These are phyloP conservation scores for Sepiola atlantica DNA, from an alignment of 2,888 invertebrate species.

Conservation along the genomic window DNA sequence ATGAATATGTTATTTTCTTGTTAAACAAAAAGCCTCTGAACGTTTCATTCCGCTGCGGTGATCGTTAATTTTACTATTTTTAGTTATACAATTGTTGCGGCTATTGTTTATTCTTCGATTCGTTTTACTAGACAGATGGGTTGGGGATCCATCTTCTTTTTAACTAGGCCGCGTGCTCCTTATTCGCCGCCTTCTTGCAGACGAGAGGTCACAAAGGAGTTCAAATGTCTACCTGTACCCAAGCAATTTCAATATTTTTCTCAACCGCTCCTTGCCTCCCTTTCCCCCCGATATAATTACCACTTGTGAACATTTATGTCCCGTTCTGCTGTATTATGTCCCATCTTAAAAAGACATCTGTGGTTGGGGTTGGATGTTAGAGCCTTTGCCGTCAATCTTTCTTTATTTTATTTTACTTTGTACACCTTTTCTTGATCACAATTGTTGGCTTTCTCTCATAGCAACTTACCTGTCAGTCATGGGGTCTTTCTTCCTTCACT, in stretches of 20 bases:
- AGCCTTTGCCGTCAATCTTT: not conserved
- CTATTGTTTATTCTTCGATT: not conserved
- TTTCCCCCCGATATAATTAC: not conserved
- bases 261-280: not conserved
- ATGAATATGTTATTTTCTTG: too few relatives aligned
- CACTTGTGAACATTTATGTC: constrained; percentile 19
- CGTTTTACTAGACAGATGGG: not conserved
- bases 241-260: constrained; percentile 32
- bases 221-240: constrained; percentile 32
- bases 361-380: not conserved
- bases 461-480: constrained; percentile 32
- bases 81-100: not conserved
- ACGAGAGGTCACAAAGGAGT: not conserved
- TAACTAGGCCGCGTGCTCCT: not conserved
- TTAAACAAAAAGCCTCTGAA: not conserved
- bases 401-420: not conserved
- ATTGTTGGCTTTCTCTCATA: not conserved
- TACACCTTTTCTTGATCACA: not conserved
- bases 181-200: not conserved
- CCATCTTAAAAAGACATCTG: not conserved
- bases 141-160: not conserved
- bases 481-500: not conserved
- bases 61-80: not conserved
- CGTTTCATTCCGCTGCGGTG: not conserved
- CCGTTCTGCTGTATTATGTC: constrained; percentile 32